Percentiles rank a stretch among this genome's conserved stretches.
phyloP scores from a whole-genome alignment of 2,113 vertebrate species.

The Rhinopithecus roxellana region DNA sequence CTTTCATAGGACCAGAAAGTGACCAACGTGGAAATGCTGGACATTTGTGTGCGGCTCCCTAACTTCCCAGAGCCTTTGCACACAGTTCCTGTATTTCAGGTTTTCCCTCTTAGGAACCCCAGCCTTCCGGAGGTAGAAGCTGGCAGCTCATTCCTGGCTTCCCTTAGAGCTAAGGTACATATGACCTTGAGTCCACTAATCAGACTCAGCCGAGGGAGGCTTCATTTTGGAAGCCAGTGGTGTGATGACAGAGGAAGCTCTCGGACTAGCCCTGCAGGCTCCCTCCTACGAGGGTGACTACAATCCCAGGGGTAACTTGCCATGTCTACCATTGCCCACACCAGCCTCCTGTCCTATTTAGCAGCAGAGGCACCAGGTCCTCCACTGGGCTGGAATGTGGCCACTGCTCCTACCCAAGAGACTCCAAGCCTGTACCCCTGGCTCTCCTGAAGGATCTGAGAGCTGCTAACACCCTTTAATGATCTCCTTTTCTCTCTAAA shows the following conservation, averaged over 20 bases:
- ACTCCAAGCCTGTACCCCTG: too few relatives aligned
- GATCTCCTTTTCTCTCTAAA: neutral
- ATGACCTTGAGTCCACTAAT: neutral
- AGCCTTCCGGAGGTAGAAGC: neutral
- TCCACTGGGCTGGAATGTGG: fast-evolving
- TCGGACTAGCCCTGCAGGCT: too few relatives aligned
- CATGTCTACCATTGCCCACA: fast-evolving
- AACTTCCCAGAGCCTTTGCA: neutral
- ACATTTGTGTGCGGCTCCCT: fast-evolving
- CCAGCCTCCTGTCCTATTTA: neutral
- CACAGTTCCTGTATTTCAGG: neutral
- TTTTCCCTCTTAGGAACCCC: neutral
- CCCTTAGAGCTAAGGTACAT: neutral
- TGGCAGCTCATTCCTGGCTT: neutral
- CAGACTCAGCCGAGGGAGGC: neutral
- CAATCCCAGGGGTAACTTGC: neutral
- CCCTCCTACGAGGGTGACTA: too few relatives aligned
- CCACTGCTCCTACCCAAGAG: neutral
- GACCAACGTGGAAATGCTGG: fast-evolving
- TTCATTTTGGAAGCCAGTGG: neutral
- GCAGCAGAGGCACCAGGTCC: fast-evolving
- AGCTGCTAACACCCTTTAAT: neutral
- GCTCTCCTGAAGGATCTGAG: neutral
- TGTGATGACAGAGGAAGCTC: fast-evolving
- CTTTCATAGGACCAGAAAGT: neutral